These are phyloP conservation scores for Nothobranchius furzeri DNA, from an alignment of 2,113 vertebrate species.

Conservation along the genomic window DNA sequence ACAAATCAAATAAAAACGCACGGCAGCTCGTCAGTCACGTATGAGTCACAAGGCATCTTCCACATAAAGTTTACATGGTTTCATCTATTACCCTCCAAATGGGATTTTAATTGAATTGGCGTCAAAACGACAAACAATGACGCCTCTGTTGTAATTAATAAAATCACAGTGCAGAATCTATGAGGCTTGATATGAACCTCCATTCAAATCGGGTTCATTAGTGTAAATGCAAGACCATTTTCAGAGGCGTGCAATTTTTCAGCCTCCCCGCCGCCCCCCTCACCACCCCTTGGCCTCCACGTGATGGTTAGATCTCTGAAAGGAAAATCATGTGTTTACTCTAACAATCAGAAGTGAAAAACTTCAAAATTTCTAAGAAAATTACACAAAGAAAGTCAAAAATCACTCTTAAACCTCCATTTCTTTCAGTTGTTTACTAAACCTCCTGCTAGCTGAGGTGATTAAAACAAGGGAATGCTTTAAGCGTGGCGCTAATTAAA, in stretches of 20 bases:
- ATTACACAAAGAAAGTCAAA: not conserved
- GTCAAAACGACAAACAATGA: constrained; percentile 98
- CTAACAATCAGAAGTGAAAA: constrained; percentile 82
- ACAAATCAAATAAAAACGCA: constrained; percentile 48
- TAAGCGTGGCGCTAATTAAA: constrained; percentile 98
- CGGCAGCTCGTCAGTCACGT: constrained; percentile 58
- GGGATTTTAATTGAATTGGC: constrained; percentile 95
- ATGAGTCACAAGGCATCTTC: constrained; percentile 75
- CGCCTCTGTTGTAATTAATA: constrained; percentile 99
- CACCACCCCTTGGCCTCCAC: constrained; percentile 22
- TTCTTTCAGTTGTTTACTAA: constrained; percentile 21
- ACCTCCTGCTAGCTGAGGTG: constrained; percentile 81
- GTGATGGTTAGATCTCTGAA: constrained; percentile 85
- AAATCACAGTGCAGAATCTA: constrained; percentile 98
- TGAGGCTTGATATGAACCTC: constrained; percentile 99
- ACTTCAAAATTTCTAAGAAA: not conserved
- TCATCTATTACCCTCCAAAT: constrained; percentile 92
- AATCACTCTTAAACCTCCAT: constrained; percentile 3
- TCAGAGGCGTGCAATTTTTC: constrained; percentile 89
- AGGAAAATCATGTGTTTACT: constrained; percentile 82
- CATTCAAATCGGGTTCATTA: constrained; percentile 97
- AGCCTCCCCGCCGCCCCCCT: constrained; percentile 76
- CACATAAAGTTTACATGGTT: constrained; percentile 77
- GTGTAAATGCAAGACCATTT: constrained; percentile 96
- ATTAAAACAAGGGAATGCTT: constrained; percentile 93